Percentiles rank a stretch among this genome's conserved stretches.
Evolutionary conservation across 1,140 invertebrate species (phyloP).

Genomic region (Ceratitis capitata): DNA sequence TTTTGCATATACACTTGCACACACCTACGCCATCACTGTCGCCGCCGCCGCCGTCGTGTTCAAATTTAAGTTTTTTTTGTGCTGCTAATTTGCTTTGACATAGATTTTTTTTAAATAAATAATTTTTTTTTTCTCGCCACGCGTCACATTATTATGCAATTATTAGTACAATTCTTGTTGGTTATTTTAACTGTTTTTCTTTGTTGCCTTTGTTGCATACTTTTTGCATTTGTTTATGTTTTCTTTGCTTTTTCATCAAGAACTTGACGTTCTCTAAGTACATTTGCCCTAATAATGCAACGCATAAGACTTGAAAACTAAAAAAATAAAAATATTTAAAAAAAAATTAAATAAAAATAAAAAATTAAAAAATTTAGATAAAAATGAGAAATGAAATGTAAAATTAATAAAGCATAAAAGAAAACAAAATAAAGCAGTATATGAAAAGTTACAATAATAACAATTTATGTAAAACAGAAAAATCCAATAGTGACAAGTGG

Average conservation of each 20-base stretch:
- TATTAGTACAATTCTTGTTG: background rate
- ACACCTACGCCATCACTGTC: background rate
- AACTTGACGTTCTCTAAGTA: background rate
- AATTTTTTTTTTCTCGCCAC: no score
- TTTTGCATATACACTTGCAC: no score
- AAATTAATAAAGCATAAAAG: conserved; percentile 5
- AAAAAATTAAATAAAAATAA: background rate
- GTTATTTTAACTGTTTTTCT: background rate
- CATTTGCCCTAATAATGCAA: conserved; percentile 32
- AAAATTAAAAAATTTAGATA: background rate
- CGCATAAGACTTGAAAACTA: conserved; percentile 25
- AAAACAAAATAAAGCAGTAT: background rate
- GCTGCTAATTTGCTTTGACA: background rate
- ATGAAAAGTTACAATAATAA: conserved; percentile 38
- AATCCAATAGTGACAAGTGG: no score
- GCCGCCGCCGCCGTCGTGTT: conserved; percentile 14
- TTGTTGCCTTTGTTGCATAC: background rate
- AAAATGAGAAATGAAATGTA: background rate
- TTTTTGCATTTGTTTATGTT: background rate
- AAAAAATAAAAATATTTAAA: background rate
- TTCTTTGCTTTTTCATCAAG: background rate
- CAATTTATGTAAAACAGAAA: conserved; percentile 1
- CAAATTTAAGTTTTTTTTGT: background rate
- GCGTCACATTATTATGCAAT: no score
- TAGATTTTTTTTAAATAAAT: background rate